Conservation (phyloP, 2,797 vertebrate species). For the Parauchenoglanis ngamensis region DNA sequence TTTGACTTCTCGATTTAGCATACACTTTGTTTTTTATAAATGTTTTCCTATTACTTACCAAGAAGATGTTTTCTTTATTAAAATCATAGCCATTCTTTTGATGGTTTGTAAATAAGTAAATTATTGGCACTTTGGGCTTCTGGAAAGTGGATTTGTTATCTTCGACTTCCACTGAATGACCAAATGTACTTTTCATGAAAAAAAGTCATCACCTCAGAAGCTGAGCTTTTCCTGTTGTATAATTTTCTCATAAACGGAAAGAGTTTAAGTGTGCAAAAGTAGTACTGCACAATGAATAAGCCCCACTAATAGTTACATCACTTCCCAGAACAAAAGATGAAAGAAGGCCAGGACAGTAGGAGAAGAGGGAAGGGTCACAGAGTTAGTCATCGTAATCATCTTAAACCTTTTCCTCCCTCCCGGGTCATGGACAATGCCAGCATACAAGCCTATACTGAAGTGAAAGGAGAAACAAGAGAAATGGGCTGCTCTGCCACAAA, state of each 20-base stretch:
- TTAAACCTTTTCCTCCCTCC: constrained; percentile 49
- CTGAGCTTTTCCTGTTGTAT: constrained; percentile 71
- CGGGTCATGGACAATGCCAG: constrained; percentile 82
- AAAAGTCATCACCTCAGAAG: constrained; percentile 75
- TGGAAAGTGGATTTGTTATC: constrained; percentile 58
- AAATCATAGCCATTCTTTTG: background rate
- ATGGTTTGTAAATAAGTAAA: constrained; percentile 65
- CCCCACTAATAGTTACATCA: constrained; percentile 77
- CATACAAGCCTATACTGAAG: constrained; percentile 78
- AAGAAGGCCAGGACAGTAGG: constrained; percentile 18
- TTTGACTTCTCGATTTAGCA: background rate
- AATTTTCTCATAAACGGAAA: constrained; percentile 79
- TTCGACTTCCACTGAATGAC: constrained; percentile 15
- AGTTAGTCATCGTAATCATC: constrained; percentile 12
- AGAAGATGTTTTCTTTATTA: background rate
- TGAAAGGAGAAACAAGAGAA: constrained; percentile 83
- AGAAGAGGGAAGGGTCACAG: constrained; percentile 30
- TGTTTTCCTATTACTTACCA: background rate
- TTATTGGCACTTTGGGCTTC: constrained; percentile 54
- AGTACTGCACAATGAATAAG: constrained; percentile 77
- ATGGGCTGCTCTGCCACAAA: constrained; percentile 84
- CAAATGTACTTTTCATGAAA: constrained; percentile 72
- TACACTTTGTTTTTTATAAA: background rate
- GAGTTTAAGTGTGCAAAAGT: constrained; percentile 76
- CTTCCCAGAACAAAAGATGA: constrained; percentile 76